These are phyloP conservation scores for Clostera curtula DNA, from an alignment of 2,888 invertebrate species.

Conservation along the genomic window DNA sequence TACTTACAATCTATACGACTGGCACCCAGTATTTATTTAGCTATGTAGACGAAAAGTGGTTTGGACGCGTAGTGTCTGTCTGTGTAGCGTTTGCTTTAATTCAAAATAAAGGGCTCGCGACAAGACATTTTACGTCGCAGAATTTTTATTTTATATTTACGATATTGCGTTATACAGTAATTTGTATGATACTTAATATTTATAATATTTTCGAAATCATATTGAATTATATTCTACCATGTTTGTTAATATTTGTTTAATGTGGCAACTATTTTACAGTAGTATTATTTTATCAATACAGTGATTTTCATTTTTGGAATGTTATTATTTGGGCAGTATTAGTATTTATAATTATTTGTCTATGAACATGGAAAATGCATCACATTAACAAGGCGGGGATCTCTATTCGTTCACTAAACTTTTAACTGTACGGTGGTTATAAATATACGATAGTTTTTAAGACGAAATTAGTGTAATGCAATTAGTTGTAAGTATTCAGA, in stretches of 20 bases:
- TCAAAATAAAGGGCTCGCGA: too few relatives aligned
- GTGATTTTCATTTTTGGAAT: constrained; percentile 32
- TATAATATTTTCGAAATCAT: constrained; percentile 16
- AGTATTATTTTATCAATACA: constrained; percentile 39
- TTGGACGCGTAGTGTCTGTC: too few relatives aligned
- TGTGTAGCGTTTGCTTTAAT: too few relatives aligned
- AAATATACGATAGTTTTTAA: constrained; percentile 69
- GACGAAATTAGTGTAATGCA: constrained; percentile 45
- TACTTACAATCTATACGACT: constrained; percentile 46
- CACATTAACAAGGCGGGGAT: constrained; percentile 54
- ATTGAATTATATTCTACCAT: constrained; percentile 7
- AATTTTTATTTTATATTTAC: constrained; percentile 3
- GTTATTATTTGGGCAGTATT: constrained; percentile 67
- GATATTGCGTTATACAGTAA: constrained; percentile 13
- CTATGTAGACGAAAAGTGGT: too few relatives aligned
- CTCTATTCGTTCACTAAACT: constrained; percentile 55
- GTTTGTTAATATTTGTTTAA: constrained; percentile 21
- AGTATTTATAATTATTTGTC: constrained; percentile 45
- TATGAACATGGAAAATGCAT: constrained; percentile 15
- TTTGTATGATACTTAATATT: constrained; percentile 16
- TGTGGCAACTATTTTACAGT: constrained; percentile 41
- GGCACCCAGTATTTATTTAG: constrained; percentile 59
- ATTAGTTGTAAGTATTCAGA: constrained; percentile 56
- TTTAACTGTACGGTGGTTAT: constrained; percentile 62
- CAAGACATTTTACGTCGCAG: too few relatives aligned